phyloP scores from a whole-genome alignment of 2,888 invertebrate genomes.

The Xestia c-nigrum region DNA sequence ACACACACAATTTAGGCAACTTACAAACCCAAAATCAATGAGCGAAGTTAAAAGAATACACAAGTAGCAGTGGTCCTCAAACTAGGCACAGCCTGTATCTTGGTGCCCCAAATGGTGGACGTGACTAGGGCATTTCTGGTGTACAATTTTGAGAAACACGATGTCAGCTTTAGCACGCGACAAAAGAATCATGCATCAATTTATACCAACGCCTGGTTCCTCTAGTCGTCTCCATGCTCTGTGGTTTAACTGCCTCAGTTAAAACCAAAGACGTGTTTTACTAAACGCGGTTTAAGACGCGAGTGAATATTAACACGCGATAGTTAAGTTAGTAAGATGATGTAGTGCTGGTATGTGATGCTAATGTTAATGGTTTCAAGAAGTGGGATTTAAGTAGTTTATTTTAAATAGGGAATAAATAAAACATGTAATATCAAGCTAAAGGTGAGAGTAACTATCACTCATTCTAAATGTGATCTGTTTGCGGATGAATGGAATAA shows the following conservation, averaged over 20 bases:
- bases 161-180: not conserved
- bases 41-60: no score
- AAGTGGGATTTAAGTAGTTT: not conserved
- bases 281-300: constrained; percentile 42
- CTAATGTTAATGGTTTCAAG: constrained; percentile 13
- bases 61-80: no score
- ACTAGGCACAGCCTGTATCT: no score
- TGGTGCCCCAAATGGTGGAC: not conserved
- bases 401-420: not conserved
- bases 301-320: constrained; percentile 56
- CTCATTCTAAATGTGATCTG: no score
- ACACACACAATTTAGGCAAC: no score
- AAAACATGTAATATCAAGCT: not conserved
- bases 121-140: not conserved
- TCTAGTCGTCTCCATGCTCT: not conserved
- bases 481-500: no score
- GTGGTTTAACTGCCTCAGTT: constrained; percentile 27
- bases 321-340: constrained; percentile 34
- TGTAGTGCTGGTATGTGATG: constrained; percentile 19
- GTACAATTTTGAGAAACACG: not conserved
- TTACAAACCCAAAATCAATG: no score
- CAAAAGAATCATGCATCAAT: not conserved
- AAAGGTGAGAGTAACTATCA: not conserved
- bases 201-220: not conserved
- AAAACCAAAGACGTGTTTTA: constrained; percentile 57